Conservation (phyloP, 2,113 vertebrate species). For the Hydropotes inermis region DNA sequence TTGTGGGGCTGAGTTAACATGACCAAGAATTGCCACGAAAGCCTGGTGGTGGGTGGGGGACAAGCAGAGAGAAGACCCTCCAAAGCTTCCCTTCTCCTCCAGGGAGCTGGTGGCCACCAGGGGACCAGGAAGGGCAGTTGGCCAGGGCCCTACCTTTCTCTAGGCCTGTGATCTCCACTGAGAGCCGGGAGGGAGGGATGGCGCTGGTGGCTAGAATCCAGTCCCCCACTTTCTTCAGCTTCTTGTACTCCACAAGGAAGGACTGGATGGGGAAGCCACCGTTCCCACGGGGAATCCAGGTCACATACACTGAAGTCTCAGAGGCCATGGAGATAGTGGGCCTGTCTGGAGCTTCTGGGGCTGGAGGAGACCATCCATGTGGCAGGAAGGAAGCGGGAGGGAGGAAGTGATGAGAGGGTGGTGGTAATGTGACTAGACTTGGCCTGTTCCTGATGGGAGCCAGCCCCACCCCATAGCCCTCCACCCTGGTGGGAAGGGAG, state of each 20-base stretch:
- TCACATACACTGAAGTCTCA: conserved; percentile 95
- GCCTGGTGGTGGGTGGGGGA: not conserved
- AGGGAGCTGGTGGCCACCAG: not conserved
- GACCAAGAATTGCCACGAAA: rapidly evolving
- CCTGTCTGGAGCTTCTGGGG: conserved; percentile 96
- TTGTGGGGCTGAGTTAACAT: not conserved
- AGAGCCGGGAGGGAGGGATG: conserved; percentile 96
- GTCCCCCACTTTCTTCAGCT: conserved; percentile 92
- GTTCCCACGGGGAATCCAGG: conserved; percentile 98
- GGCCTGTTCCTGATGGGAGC: not conserved
- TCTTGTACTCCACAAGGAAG: conserved; percentile 95
- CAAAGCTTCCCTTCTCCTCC: not conserved
- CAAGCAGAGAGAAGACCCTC: not conserved
- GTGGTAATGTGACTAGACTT: rapidly evolving
- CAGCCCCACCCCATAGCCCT: too few species aligned
- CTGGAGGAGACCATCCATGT: conserved; percentile 72
- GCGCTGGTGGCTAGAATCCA: conserved; percentile 94
- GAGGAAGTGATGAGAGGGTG: not conserved
- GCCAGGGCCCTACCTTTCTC: conserved; percentile 89
- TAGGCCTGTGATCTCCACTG: conserved; percentile 93
- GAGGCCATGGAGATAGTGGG: conserved; percentile 96
- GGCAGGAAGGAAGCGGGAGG: not conserved
- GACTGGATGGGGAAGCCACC: conserved; percentile 97
- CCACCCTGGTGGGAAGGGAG: not conserved
- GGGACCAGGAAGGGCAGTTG: not conserved